Evolutionary conservation across 2,113 vertebrate genomes (phyloP).

Genomic region (Sylvilagus bachmani): DNA sequence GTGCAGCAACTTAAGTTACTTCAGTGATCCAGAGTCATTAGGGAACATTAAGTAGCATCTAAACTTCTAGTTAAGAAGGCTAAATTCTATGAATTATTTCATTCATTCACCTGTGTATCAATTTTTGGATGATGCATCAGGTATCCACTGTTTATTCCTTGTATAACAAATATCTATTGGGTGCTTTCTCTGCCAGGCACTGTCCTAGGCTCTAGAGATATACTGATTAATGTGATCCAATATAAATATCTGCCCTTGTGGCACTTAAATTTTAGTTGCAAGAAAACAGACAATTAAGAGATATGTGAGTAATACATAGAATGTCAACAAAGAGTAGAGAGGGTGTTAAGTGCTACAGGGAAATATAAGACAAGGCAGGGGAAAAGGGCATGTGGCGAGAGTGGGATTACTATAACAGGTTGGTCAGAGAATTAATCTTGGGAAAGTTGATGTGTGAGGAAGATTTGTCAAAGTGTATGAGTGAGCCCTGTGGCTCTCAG

Average conservation of each 20-base stretch:
- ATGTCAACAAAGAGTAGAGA: not conserved
- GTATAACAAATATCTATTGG: not conserved
- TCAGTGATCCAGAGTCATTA: not conserved
- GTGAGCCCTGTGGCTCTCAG: too few relatives aligned
- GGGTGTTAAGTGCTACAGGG: not conserved
- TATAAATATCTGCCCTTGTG: not conserved
- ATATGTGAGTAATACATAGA: not conserved
- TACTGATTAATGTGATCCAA: not conserved
- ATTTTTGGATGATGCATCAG: not conserved
- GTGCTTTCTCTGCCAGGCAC: not conserved
- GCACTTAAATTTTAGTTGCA: not conserved
- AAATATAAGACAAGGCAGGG: not conserved
- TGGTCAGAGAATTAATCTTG: too few relatives aligned
- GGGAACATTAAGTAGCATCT: not conserved
- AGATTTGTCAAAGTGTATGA: too few relatives aligned
- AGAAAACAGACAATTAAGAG: not conserved
- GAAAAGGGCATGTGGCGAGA: too few relatives aligned
- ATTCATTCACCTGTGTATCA: not conserved
- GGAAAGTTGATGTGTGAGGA: too few relatives aligned
- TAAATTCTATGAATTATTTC: not conserved
- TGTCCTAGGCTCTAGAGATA: not conserved
- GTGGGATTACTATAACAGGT: too few relatives aligned
- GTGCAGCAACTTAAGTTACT: not conserved
- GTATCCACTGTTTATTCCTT: not conserved
- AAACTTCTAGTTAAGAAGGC: not conserved